Base-by-base conservation (phyloP, 2,888 invertebrate genomes). In the Exocentrus adspersus region DNA sequence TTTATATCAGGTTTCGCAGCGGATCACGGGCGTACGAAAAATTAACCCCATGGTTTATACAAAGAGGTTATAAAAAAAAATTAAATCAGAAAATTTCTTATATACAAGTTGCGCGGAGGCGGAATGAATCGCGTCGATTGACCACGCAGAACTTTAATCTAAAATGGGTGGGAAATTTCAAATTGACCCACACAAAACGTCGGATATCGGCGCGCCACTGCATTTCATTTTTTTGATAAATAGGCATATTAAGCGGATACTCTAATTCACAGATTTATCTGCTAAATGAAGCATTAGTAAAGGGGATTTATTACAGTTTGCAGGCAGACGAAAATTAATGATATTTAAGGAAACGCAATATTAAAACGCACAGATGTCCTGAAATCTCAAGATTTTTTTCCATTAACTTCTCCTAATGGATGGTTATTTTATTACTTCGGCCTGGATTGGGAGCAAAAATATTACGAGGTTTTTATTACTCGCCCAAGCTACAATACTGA, bases 251-350 rank as follows among this genome's bases (percentile, higher is more conserved):
- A 61, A 63, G 65, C 67, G 65, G 68, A 70, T 68, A 70, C 69
- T 72, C 72, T 70, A 69, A 73, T 73, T 70, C 67, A 48, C 62
- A 69, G 66, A 71, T 69, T 72, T 71, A 69, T 70, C 64, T 46
- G 62, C 63, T 60, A 69, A 71, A 73, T 73, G 67, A 71, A 62
- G 65, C 69, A 69, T 73, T 67, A 70, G 68, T 64, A 64, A 67
- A 71, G 63, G 54, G 68, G 64, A 71, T 71, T 69, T 69, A 69
- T 69, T 58, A 45, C 53, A 24, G 48, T 51, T 62, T 61, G 51
- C 52, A 46, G 62, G 53, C 51, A 62, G 64, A 66, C 62, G 54
- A 56, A 57, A 62, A 67, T 64, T 69, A 62, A 69, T 67, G 66
- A 28, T 32, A 54, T 60, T 60, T 62, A 24, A 62, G 61, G 17